Conservation (phyloP, 2,113 vertebrate species). For the Syngnathoides biaculeatus region DNA sequence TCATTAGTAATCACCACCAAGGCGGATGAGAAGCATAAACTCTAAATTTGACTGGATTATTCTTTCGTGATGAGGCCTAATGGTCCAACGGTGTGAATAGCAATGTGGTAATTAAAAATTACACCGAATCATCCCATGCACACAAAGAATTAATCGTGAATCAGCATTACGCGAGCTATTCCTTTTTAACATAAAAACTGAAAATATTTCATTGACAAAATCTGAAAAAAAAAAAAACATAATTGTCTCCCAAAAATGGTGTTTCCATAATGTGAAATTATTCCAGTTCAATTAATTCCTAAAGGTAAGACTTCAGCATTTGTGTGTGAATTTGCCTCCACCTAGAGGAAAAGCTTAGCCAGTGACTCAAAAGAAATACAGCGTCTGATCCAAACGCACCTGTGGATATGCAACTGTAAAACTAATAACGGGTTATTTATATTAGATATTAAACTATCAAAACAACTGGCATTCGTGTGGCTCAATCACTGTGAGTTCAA, state of each 20-base stretch:
- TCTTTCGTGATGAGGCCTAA: slow-evolving; percentile 71
- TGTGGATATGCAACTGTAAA: neutral
- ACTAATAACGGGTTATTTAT: neutral
- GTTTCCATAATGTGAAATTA: neutral
- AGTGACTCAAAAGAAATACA: slow-evolving; percentile 1
- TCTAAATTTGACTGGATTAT: slow-evolving; percentile 75
- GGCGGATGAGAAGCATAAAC: slow-evolving; percentile 66
- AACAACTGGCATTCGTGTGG: neutral
- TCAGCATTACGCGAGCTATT: slow-evolving; percentile 40
- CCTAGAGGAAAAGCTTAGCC: slow-evolving; percentile 52
- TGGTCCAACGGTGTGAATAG: slow-evolving; percentile 76
- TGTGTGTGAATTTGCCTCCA: slow-evolving; percentile 57
- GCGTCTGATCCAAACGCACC: neutral
- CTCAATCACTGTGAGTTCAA: neutral
- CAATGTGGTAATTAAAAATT: slow-evolving; percentile 77
- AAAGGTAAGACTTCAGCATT: neutral
- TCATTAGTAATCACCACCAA: slow-evolving; percentile 60
- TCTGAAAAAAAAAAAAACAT: neutral
- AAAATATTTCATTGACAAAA: neutral
- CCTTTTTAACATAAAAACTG: slow-evolving; percentile 28
- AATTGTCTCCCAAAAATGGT: too few relatives aligned
- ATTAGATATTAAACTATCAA: neutral
- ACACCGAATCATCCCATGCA: slow-evolving; percentile 66
- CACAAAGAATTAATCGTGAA: slow-evolving; percentile 59
- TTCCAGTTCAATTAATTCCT: neutral